These are phyloP conservation scores for Brassicogethes aeneus DNA, from an alignment of 2,888 invertebrate species.

Conservation along the genomic window DNA sequence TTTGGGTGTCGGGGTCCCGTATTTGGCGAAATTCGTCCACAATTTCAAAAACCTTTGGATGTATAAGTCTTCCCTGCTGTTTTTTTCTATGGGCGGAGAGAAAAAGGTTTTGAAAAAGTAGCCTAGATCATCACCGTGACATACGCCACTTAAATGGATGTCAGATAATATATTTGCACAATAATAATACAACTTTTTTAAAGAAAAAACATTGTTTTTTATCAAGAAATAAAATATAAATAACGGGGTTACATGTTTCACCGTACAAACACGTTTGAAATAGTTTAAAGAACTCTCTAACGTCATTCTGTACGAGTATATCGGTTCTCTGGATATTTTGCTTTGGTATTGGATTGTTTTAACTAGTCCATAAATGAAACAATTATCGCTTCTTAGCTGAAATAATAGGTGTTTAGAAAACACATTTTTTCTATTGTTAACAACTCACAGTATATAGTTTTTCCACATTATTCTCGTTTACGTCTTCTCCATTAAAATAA, in stretches of 20 bases:
- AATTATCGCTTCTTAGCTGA: constrained; percentile 32
- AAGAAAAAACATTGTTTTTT: constrained; percentile 18
- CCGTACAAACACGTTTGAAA: constrained; percentile 24
- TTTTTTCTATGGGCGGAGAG: neutral
- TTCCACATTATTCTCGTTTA: constrained; percentile 34
- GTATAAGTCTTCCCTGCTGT: constrained; percentile 24
- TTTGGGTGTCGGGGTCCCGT: constrained; percentile 28
- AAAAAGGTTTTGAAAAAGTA: constrained; percentile 28
- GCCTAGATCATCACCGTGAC: constrained; percentile 32
- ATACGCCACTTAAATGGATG: constrained; percentile 22
- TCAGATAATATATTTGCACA: constrained; percentile 16
- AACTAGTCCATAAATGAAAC: constrained; percentile 29
- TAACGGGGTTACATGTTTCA: constrained; percentile 21
- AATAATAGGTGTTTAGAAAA: constrained; percentile 16
- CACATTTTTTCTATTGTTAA: too few species aligned
- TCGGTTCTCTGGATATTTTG: constrained; percentile 19
- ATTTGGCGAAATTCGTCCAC: constrained; percentile 34
- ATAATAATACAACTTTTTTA: constrained; percentile 16
- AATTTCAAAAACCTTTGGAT: constrained; percentile 29
- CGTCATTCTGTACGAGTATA: constrained; percentile 30
- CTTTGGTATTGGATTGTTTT: constrained; percentile 17
- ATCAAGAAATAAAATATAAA: constrained; percentile 21
- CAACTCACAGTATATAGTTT: constrained; percentile 30
- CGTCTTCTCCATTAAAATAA: constrained; percentile 37
- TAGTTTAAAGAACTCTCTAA: constrained; percentile 25